These are phyloP conservation scores for Caenorhabditis brenneri DNA, from an alignment of 1,140 invertebrate species.

Conservation along the genomic window DNA sequence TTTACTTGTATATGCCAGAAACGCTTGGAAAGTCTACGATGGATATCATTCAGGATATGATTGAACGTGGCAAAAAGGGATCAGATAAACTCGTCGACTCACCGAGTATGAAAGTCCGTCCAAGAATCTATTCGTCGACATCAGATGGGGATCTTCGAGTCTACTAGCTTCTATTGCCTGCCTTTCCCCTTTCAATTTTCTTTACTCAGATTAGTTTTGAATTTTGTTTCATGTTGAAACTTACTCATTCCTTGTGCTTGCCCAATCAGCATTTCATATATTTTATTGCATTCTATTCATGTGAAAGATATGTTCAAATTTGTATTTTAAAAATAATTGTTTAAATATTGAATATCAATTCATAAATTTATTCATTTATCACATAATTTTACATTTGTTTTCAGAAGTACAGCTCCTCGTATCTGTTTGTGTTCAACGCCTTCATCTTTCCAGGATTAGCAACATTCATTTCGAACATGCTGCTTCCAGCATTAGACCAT, in stretches of 20 bases:
- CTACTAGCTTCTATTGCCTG: not conserved
- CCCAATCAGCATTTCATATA: not conserved
- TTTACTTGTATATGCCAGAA: slow-evolving; percentile 62
- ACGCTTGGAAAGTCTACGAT: slow-evolving; percentile 61
- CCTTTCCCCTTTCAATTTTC: not conserved
- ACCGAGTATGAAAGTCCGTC: not conserved
- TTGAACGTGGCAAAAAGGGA: not conserved
- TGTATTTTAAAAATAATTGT: not conserved
- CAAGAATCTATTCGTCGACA: not conserved
- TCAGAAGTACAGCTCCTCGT: slow-evolving; percentile 7
- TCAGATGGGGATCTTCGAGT: not conserved
- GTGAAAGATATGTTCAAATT: not conserved
- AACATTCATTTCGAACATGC: not conserved
- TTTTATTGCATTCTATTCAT: not conserved
- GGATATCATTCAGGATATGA: slow-evolving; percentile 60
- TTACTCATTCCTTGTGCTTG: not conserved
- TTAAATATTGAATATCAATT: not conserved
- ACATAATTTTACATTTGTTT: too few species aligned
- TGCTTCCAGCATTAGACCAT: slow-evolving; percentile 16
- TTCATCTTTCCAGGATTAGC: slow-evolving; percentile 2
- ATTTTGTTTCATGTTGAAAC: slow-evolving; percentile 11
- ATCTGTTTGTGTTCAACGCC: slow-evolving; percentile 28
- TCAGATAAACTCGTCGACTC: not conserved
- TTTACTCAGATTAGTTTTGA: not conserved
- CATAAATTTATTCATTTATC: not conserved